Evolutionary conservation across 2,797 vertebrate species (phyloP).

Genomic region (Phataginus tetradactyla): DNA sequence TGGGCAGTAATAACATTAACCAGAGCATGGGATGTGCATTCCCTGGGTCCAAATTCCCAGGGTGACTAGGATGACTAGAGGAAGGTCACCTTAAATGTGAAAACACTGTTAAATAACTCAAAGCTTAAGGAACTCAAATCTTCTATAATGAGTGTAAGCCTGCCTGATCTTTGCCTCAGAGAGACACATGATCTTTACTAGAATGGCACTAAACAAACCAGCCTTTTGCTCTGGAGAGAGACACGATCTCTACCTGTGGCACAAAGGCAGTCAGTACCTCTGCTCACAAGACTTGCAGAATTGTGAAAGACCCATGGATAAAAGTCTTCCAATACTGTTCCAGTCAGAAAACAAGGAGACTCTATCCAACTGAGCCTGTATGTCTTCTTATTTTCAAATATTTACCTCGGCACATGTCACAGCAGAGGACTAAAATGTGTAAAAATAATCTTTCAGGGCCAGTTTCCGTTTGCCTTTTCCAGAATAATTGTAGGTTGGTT

Average conservation of each 20-base stretch:
- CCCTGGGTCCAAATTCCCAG: not conserved
- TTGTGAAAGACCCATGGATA: not conserved
- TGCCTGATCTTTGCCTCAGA: not conserved
- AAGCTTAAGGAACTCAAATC: not conserved
- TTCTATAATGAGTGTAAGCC: not conserved
- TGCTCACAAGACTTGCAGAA: not conserved
- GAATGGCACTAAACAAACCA: not conserved
- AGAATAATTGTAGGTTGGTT: constrained; percentile 59
- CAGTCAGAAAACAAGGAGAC: not conserved
- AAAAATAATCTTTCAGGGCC: not conserved
- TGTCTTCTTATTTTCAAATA: not conserved
- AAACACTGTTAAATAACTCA: not conserved
- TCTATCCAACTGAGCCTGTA: not conserved
- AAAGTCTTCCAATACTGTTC: not conserved
- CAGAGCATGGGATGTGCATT: not conserved
- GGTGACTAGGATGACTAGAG: not conserved
- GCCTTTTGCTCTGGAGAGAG: not conserved
- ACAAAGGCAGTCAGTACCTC: not conserved
- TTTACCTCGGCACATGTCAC: constrained; percentile 23
- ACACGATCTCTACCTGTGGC: not conserved
- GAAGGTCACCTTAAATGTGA: not conserved
- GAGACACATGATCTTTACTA: not conserved
- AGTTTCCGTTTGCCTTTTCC: constrained; percentile 17
- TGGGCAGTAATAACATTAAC: not conserved
- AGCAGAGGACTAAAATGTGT: not conserved